Percentiles rank a stretch among this genome's conserved stretches.
Conservation (phyloP, 2,113 vertebrate species). For the Lamprologus lemairii region DNA sequence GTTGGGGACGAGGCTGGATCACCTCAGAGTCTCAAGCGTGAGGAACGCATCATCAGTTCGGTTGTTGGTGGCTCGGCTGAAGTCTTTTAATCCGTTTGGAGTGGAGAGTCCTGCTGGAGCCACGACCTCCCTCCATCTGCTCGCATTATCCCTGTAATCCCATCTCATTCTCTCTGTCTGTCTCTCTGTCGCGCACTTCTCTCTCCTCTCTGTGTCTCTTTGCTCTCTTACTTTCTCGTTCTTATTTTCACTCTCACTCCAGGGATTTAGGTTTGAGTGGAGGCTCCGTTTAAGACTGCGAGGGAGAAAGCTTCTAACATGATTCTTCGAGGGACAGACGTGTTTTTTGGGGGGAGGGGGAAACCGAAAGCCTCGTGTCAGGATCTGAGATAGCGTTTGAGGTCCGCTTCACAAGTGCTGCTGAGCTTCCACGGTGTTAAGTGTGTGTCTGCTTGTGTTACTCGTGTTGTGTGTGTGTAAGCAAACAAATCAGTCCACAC, state of each 20-base stretch:
- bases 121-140: constrained; percentile 76
- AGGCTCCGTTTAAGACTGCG: constrained; percentile 33
- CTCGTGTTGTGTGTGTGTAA: background rate
- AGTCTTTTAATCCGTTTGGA: constrained; percentile 74
- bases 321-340: constrained; percentile 30
- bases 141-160: constrained; percentile 81
- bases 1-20: background rate
- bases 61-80: constrained; percentile 30
- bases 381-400: background rate
- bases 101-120: constrained; percentile 64
- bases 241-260: constrained; percentile 58
- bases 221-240: constrained; percentile 6
- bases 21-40: constrained; percentile 1
- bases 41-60: background rate
- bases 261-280: constrained; percentile 63
- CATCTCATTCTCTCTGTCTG: constrained; percentile 67
- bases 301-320: constrained; percentile 6
- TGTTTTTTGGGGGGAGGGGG: background rate
- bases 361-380: background rate
- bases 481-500: background rate
- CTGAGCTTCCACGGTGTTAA: background rate
- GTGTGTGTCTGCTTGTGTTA: background rate
- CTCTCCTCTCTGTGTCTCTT: background rate
- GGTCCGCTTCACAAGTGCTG: background rate
- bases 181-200: background rate